Conservation (phyloP, 2,888 invertebrate species). For the Caenorhabditis auriculariae region DNA sequence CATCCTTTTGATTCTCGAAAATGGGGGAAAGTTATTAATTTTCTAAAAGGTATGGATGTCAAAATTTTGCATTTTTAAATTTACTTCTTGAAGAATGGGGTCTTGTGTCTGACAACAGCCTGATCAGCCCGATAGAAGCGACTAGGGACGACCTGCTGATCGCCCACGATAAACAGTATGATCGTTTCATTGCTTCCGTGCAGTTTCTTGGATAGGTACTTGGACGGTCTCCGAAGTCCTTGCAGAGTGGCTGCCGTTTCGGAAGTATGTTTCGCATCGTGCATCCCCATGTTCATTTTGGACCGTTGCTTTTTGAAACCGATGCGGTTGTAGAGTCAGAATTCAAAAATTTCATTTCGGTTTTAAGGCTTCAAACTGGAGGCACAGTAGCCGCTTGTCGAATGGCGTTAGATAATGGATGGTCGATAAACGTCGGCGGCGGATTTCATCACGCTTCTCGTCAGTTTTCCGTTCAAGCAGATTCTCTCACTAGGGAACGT, state of each 20-base stretch:
- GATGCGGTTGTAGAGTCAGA: conserved; percentile 76
- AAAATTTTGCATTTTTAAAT: too few species aligned
- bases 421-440: conserved; percentile 87
- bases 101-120: conserved; percentile 71
- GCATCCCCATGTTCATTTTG: too few species aligned
- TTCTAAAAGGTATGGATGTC: too few species aligned
- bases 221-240: too few species aligned
- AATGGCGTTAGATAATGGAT: conserved; percentile 79
- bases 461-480: too few species aligned
- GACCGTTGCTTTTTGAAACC: conserved; percentile 73
- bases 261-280: too few species aligned
- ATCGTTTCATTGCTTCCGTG: too few species aligned
- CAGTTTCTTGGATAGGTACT: too few species aligned
- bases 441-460: conserved; percentile 86
- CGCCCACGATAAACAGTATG: conserved; percentile 77
- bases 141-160: conserved; percentile 74
- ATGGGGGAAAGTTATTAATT: conserved; percentile 75
- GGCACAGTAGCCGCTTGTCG: conserved; percentile 79
- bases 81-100: too few species aligned
- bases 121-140: conserved; percentile 76
- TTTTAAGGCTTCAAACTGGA: conserved; percentile 70
- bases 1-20: conserved; percentile 87
- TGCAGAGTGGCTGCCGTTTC: too few species aligned
- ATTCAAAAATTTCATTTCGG: too few species aligned
- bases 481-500: too few species aligned